phyloP scores from a whole-genome alignment of 2,113 vertebrate species.

The Riparia riparia region DNA sequence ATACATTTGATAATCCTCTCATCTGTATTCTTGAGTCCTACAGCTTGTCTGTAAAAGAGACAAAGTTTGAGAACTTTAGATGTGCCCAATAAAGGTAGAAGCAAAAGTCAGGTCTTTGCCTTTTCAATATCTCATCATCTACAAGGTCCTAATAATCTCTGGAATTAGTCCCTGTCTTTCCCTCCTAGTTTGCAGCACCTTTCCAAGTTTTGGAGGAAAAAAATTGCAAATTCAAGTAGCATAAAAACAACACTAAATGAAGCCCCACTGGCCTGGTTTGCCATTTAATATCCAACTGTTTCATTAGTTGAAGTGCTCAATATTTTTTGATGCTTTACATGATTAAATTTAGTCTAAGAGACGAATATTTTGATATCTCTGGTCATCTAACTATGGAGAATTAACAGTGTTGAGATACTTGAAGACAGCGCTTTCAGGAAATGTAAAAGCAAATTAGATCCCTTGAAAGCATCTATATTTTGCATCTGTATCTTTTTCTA shows the following conservation, averaged over 20 bases:
- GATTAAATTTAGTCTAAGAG: neutral
- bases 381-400: neutral
- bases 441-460: neutral
- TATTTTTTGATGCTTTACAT: neutral
- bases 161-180: neutral
- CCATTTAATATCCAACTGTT: neutral
- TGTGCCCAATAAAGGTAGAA: neutral
- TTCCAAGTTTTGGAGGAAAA: neutral
- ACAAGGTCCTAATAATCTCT: neutral
- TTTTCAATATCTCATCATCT: neutral
- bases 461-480: neutral
- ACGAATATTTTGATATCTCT: neutral
- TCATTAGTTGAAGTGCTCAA: neutral
- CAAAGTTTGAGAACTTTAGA: neutral
- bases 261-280: neutral
- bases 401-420: neutral
- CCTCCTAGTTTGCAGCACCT: neutral
- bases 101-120: neutral
- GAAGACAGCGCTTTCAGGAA: neutral
- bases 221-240: neutral
- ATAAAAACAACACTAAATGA: neutral
- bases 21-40: neutral
- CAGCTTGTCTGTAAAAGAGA: neutral
- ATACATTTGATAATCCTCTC: neutral
- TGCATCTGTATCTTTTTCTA: neutral